Evolutionary conservation across 1,140 invertebrate genomes (phyloP).

Genomic region (Leptinotarsa undecemlineata): DNA sequence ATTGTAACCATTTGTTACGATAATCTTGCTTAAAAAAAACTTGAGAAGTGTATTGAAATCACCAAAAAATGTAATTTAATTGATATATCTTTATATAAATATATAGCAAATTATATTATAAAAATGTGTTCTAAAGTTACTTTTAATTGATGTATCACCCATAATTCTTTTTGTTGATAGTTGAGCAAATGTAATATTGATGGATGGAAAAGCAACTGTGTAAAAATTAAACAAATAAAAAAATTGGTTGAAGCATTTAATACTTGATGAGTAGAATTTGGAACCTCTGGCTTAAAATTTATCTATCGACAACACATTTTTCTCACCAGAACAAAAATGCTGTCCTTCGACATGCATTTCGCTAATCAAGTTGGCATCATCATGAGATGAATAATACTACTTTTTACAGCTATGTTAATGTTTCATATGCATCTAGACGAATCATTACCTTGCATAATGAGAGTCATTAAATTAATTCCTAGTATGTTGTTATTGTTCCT

Average conservation of each 20-base stretch:
- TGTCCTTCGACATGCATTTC: not conserved
- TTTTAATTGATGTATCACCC: not conserved
- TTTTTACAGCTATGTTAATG: no score
- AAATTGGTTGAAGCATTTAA: not conserved
- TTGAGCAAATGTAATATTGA: not conserved
- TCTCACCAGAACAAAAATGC: not conserved
- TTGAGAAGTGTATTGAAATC: no score
- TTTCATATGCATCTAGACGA: no score
- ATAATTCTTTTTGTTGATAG: not conserved
- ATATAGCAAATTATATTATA: constrained; percentile 4
- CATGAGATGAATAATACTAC: no score
- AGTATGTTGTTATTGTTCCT: no score
- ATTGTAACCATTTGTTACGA: no score
- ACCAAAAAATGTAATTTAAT: not conserved
- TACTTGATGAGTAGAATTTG: not conserved
- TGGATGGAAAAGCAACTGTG: not conserved
- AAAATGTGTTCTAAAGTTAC: constrained; percentile 1
- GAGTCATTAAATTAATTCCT: no score
- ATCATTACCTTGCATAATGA: no score
- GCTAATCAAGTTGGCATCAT: no score
- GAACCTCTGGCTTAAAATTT: no score
- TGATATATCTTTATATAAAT: constrained; percentile 4
- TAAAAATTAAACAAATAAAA: not conserved
- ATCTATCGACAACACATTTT: not conserved
- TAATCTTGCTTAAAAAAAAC: no score